Evolutionary conservation across 2,797 vertebrate genomes (phyloP), one percentile per base, ranked within the genome.

Genomic region (Sebastes reedi): DNA sequence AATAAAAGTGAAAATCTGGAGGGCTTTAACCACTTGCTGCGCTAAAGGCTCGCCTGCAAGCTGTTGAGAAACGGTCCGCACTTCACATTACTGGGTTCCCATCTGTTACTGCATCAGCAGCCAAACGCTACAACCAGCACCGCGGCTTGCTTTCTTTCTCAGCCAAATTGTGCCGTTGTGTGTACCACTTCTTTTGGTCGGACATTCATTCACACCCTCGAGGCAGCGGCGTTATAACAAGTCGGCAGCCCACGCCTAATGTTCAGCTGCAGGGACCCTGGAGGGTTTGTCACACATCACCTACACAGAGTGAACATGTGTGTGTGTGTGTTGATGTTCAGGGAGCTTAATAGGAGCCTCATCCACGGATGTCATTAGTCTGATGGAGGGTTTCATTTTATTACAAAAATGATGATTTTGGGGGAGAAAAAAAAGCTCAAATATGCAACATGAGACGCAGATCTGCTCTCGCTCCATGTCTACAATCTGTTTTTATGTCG

Each of bases 1-100:
- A 90, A 85, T 85, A 81, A 93, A 88, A 83, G 30, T 78, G 74
- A 87, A 88, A 89, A 90, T 91, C 88, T 89, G 90, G 85, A 88
- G 86, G 78, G 72, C 29, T 92, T 93, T 85, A 91, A 79, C 77
- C 87, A 60, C 88, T 87, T 16, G 89, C 90, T 88, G 92, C 10
- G 88, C 79, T 75, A 34, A 82, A 81, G 74, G 77, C 87, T 86
- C 67, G 24, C 27, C 83, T 27, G 75, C 88, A 88, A 90, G 86
- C 92, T 91, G 89, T 71, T 67, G 87, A 84, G 83, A 86, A 88
- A 80, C 65, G 42, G 6, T 62, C 78, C 73, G 78, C 78, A 54
- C 75, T 88, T 88, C 84, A 85, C 73, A 72, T 89, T 76, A 77
- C 86, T 79, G 87, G 32, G 65, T 42, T 79, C 83, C 92, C 92